Evolutionary conservation across 2,888 invertebrate genomes (phyloP), one percentile per base, ranked within the genome.

Genomic region (Pecten maximus): DNA sequence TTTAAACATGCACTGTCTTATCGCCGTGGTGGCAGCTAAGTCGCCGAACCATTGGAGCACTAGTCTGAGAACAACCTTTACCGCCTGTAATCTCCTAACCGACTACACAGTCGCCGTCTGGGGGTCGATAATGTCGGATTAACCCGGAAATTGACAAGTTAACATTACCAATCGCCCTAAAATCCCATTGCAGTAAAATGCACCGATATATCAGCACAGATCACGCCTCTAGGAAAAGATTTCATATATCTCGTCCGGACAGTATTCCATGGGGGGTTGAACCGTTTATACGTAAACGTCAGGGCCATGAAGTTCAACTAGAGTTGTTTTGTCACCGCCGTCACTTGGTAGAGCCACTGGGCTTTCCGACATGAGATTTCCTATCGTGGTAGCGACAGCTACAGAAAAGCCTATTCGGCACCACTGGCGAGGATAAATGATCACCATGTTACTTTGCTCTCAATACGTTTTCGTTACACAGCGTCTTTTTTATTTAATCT

Each of bases 61-160:
- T 44, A 6, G 35, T 74, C 35, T 74, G 74, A 10, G 74, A 74
- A 74, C 28, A 35, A 74, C 2, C 12, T 28, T 28, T 10, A 10
- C 1, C 10, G 44, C 10, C 10, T 74, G 10, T 74, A 74, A 35
- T 35, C 74, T 35, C 35, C 8, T 23, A 28, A 35, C 35, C 35
- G 28, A 35, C 74, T n/a, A 35, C 35, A 6, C 12, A 1, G 10
- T 74, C 35, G 74, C 74, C 74, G 74, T 74, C 74, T 74, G 74
- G 35, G 74, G 74, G 74, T 74, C 74, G 74, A 74, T 74, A 8
- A 3, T 74, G 74, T 74, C 28, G 35, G 74, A 74, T 74, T 35
- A 74, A 74, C 35, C 16, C 74, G 74, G 74, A 74, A 74, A 74
- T 74, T 74, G 74, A 74, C 74, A 74, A 74, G 74, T 74, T 74